These are phyloP conservation scores for Hirundichthys speculiger DNA, from an alignment of 2,113 vertebrate genomes.

Conservation along the genomic window DNA sequence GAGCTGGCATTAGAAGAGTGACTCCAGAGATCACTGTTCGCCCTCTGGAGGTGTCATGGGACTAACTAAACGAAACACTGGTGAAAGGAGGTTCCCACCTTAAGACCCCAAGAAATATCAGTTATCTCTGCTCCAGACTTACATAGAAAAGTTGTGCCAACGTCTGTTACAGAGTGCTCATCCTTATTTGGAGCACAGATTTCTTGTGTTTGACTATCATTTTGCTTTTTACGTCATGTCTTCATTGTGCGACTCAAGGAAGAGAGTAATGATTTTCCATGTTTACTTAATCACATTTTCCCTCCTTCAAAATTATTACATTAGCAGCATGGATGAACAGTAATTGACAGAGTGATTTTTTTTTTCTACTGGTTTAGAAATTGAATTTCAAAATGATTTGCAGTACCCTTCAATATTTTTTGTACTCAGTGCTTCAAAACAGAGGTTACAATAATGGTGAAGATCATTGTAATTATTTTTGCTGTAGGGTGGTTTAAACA, in stretches of 20 bases:
- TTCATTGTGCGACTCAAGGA: constrained; percentile 40
- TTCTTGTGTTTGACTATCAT: neutral
- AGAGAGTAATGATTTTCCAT: constrained; percentile 41
- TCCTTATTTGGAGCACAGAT: too few relatives aligned
- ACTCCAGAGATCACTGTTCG: too few relatives aligned
- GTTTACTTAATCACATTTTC: constrained; percentile 61
- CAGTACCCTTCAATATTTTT: constrained; percentile 27
- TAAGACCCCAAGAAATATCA: too few relatives aligned
- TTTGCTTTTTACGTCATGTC: constrained; percentile 27
- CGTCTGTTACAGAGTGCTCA: too few relatives aligned
- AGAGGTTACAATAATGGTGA: constrained; percentile 18
- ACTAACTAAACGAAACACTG: too few relatives aligned
- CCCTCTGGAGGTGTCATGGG: too few relatives aligned
- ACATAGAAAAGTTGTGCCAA: too few relatives aligned
- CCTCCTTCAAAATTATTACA: constrained; percentile 44
- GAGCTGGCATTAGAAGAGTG: too few relatives aligned
- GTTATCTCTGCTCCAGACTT: too few relatives aligned
- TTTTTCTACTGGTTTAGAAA: constrained; percentile 59
- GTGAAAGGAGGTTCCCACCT: too few relatives aligned
- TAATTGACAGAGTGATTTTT: constrained; percentile 54
- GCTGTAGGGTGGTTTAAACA: neutral
- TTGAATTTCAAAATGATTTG: constrained; percentile 55
- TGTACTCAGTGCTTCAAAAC: constrained; percentile 15
- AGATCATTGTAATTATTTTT: constrained; percentile 21
- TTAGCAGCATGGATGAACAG: constrained; percentile 61